A percentile compares a stretch with the other conserved stretches of the same genome.
Conservation (phyloP, 2,888 invertebrate species). For the Hirtodrosophila duncani region DNA sequence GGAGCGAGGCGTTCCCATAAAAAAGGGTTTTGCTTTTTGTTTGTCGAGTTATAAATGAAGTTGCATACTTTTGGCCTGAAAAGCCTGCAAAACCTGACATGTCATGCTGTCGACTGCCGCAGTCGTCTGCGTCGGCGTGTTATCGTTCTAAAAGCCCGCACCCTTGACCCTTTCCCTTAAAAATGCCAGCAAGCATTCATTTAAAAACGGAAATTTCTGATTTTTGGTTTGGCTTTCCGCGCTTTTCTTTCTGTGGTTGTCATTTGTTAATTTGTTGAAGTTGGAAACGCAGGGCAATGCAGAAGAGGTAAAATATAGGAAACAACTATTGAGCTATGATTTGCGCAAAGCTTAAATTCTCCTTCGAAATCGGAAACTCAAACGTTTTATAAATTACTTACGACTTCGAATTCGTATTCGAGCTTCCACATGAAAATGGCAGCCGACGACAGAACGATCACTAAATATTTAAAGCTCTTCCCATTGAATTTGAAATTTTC, state of each 20-base stretch:
- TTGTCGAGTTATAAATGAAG: conserved; percentile 67
- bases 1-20: conserved; percentile 2
- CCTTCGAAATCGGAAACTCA: no score
- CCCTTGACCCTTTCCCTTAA: not conserved
- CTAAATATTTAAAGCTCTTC: no score
- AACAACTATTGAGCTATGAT: not conserved
- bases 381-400: no score
- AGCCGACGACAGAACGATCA: no score
- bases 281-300: no score
- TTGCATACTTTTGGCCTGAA: conserved; percentile 42
- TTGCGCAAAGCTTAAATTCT: no score
- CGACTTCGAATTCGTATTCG: no score
- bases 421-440: no score
- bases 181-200: conserved; percentile 55
- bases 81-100: conserved; percentile 54
- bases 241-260: conserved; percentile 13
- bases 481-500: no score
- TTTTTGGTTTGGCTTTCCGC: conserved; percentile 54
- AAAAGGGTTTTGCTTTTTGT: conserved; percentile 41
- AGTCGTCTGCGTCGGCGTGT: conserved; percentile 26
- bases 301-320: conserved; percentile 23
- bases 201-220: conserved; percentile 69
- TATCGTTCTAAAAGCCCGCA: conserved; percentile 41
- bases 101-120: conserved; percentile 48
- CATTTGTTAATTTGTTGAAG: conserved; percentile 1